A percentile compares a stretch with the other conserved stretches of the same genome.
Evolutionary conservation across 2,113 vertebrate species (phyloP).

Genomic region (Lanius collurio): DNA sequence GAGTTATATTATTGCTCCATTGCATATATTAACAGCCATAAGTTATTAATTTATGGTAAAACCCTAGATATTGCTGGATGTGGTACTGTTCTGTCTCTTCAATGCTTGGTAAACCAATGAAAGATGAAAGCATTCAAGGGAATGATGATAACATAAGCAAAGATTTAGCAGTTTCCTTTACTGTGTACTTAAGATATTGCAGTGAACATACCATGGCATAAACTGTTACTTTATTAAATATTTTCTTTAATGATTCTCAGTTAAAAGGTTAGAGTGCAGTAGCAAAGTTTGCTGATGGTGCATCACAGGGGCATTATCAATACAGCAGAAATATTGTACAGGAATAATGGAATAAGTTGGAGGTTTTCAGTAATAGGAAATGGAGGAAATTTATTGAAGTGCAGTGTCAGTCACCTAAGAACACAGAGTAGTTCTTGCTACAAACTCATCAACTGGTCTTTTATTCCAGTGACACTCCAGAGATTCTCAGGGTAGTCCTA

Average conservation of each 20-base stretch:
- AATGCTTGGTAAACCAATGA: neutral
- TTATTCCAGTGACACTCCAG: neutral
- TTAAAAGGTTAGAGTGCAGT: neutral
- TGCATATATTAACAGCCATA: neutral
- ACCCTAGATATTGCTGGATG: neutral
- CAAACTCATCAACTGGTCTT: neutral
- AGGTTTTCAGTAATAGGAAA: neutral
- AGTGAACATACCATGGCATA: neutral
- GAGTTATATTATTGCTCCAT: neutral
- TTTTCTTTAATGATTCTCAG: neutral
- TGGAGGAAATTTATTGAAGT: neutral
- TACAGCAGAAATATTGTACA: neutral
- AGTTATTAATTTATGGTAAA: neutral
- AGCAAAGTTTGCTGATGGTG: neutral
- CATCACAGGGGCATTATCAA: neutral
- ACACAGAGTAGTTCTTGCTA: neutral
- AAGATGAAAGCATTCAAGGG: neutral
- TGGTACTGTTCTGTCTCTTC: neutral
- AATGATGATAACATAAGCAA: neutral
- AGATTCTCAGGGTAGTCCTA: neutral
- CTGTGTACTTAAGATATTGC: neutral
- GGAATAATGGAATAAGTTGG: neutral
- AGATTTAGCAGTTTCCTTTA: neutral
- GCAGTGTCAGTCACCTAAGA: neutral
- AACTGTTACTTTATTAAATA: neutral